Conservation (phyloP, 2,113 vertebrate species). For the Mus pahari region DNA sequence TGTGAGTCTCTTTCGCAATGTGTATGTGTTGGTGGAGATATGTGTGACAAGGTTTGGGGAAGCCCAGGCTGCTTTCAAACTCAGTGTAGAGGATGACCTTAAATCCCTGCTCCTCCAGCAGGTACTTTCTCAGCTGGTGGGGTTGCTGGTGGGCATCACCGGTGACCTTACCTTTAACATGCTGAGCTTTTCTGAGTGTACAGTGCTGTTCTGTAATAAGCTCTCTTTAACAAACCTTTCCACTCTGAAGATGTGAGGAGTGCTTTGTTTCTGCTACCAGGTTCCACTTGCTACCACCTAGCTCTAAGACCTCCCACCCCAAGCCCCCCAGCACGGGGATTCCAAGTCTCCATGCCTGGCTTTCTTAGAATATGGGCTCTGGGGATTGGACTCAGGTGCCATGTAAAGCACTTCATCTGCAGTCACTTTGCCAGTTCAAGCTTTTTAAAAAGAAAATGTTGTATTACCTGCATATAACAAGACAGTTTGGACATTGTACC, state of each 20-base stretch:
- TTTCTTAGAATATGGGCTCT: background rate
- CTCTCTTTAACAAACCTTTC: background rate
- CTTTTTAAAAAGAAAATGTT: background rate
- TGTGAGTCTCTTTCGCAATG: slow-evolving; percentile 87
- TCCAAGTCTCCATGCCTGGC: background rate
- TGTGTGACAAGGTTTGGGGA: background rate
- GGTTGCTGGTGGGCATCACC: background rate
- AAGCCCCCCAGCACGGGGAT: background rate
- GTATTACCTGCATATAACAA: background rate
- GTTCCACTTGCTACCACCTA: background rate
- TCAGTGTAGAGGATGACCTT: background rate
- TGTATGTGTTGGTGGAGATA: background rate
- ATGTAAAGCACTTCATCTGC: background rate
- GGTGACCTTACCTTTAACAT: background rate
- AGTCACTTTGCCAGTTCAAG: background rate
- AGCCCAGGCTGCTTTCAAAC: background rate
- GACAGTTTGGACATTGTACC: background rate
- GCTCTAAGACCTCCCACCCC: too few relatives aligned
- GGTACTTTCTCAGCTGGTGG: background rate
- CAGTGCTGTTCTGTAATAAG: background rate
- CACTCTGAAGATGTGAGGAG: background rate
- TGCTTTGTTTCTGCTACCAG: background rate
- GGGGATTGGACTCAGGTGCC: background rate
- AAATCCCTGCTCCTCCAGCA: too few relatives aligned
- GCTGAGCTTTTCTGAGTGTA: too few relatives aligned